Conservation (phyloP, 2,888 invertebrate genomes). For the Brachyptera risi region DNA sequence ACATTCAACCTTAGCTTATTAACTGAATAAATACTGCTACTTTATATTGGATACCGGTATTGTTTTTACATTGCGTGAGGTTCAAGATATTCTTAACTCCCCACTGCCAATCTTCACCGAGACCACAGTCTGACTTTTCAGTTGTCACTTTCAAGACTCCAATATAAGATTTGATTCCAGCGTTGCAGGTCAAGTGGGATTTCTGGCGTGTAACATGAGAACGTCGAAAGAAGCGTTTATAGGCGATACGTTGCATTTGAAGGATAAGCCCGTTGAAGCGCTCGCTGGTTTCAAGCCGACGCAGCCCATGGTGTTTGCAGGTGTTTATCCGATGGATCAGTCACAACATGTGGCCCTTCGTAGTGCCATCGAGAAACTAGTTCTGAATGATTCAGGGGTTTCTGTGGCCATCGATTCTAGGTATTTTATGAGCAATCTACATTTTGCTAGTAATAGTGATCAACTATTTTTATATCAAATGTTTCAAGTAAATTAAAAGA, state of each 20-base stretch:
- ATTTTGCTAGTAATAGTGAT: not conserved
- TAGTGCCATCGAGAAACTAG: conserved; percentile 82
- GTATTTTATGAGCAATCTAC: conserved; percentile 46
- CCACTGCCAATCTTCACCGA: too few relatives aligned
- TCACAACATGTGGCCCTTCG: conserved; percentile 71
- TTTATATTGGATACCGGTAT: too few relatives aligned
- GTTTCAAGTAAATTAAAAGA: too few relatives aligned
- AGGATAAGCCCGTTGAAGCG: conserved; percentile 52
- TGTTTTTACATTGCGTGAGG: too few relatives aligned
- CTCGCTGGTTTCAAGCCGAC: conserved; percentile 59
- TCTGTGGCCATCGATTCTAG: conserved; percentile 75
- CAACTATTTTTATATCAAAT: too few relatives aligned
- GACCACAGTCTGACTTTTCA: too few relatives aligned
- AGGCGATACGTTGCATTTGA: conserved; percentile 69
- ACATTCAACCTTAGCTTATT: too few relatives aligned
- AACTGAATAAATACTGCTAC: too few relatives aligned
- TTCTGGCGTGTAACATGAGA: conserved; percentile 77
- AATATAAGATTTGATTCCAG: too few relatives aligned
- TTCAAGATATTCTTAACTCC: too few relatives aligned
- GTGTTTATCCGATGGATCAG: conserved; percentile 88
- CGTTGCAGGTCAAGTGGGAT: conserved; percentile 90
- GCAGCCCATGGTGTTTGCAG: conserved; percentile 82
- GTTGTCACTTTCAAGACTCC: too few relatives aligned
- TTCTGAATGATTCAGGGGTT: conserved; percentile 93
- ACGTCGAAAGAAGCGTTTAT: conserved; percentile 67